Evolutionary conservation across 1,140 invertebrate genomes (phyloP), one percentile per base, ranked within the genome.

Genomic region (Drosophila grimshawi): DNA sequence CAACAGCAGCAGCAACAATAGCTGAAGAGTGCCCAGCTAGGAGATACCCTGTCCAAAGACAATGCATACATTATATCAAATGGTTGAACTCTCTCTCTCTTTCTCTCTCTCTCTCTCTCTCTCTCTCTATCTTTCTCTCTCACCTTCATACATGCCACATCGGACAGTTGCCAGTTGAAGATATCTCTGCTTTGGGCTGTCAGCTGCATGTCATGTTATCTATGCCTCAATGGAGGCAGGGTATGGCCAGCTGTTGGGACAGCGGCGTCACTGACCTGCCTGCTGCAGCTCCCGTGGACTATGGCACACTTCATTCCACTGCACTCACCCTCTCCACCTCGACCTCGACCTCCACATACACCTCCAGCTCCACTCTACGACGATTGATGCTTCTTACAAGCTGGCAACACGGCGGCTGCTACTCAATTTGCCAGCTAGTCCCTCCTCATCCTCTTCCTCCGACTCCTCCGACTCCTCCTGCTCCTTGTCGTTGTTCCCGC

Each of bases 211-310:
- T 19, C 19, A 19, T 19, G 19, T 19, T 1, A 19, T 1, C 19
- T 19, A 1, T 19, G 19, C 19, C 19, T 19, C 19, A 19, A 19
- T 19, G 19, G 19, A 19, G 19, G 19, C 19, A 19, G 19, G 19
- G 19, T 19, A 19, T 19, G 2, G 19, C 19, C 19, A 19, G 19
- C 55, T 51, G 30, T 33, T 53, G 37, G 35, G 27, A 6, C 33
- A 37, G 27, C 29, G 33, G 49, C 64, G 53, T 61, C 60, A 67
- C 51, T 49, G 64, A 73, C 56, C 70, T 60, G 41, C 2, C 56
- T 49, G n/a, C 19, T 19, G 19, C 19, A 19, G 19, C 19, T 19
- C 19, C 19, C 19, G 0, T 19, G 19, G 19, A 19, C 19, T 19
- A 19, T 19, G 19, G 19, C 19, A 19, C 19, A 19, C 19, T 19